phyloP scores from a whole-genome alignment of 2,113 vertebrate species.

The Lanius collurio region DNA sequence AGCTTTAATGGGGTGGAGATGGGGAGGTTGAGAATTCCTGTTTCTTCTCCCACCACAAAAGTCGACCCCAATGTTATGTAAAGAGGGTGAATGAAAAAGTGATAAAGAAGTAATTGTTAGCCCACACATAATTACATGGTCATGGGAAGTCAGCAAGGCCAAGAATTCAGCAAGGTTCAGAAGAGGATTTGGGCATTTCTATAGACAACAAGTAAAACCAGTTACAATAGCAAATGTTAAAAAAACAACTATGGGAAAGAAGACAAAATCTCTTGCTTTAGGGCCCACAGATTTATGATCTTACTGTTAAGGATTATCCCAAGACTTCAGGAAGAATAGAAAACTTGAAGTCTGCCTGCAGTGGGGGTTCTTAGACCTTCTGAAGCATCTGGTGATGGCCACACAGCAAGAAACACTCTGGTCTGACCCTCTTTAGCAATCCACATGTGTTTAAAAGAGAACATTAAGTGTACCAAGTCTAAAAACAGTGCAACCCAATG shows the following conservation, averaged over 20 bases:
- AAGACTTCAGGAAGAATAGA: constrained; percentile 39
- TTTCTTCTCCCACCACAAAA: neutral
- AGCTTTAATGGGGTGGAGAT: neutral
- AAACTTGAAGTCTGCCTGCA: constrained; percentile 29
- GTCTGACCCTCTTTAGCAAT: constrained; percentile 19
- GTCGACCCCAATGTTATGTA: neutral
- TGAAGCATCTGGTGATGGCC: constrained; percentile 47
- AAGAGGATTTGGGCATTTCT: neutral
- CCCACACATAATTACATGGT: neutral
- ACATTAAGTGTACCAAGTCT: neutral
- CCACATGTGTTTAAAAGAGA: neutral
- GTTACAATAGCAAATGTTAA: constrained; percentile 26
- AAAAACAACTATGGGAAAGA: constrained; percentile 29
- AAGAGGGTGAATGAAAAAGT: neutral
- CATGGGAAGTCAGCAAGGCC: neutral
- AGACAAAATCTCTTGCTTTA: constrained; percentile 36
- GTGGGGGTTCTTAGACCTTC: constrained; percentile 26
- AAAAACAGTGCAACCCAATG: neutral
- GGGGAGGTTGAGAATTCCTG: neutral
- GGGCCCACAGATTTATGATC: constrained; percentile 36
- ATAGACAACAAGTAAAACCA: neutral
- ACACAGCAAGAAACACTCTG: constrained; percentile 39
- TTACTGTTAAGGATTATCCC: constrained; percentile 47
- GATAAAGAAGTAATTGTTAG: neutral
- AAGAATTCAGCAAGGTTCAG: constrained; percentile 13